These are phyloP conservation scores for Cricetomys ansorgei DNA, from an alignment of 2,113 vertebrate species.

Conservation along the genomic window DNA sequence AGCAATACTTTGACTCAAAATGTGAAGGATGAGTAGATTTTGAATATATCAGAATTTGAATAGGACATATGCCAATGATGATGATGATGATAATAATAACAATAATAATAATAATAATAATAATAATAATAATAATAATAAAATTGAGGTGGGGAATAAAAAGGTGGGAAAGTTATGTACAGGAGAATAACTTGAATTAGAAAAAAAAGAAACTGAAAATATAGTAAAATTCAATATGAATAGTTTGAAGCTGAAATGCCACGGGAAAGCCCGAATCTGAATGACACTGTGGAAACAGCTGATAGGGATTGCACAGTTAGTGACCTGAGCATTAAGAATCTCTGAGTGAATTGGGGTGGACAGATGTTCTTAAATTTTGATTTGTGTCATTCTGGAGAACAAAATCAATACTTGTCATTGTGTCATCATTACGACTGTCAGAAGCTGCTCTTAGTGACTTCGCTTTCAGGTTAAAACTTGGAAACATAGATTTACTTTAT, in stretches of 20 bases:
- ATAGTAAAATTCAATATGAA: neutral
- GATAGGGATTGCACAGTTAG: neutral
- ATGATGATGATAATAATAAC: neutral
- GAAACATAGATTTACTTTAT: slow-evolving; percentile 26
- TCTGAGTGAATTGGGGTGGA: neutral
- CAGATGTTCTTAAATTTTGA: neutral
- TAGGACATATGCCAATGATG: neutral
- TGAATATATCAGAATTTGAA: neutral
- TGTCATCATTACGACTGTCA: neutral
- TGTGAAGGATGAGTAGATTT: neutral
- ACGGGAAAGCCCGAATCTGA: neutral
- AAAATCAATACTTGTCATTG: neutral
- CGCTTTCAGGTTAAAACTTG: slow-evolving; percentile 3
- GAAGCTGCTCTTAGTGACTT: neutral
- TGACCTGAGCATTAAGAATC: neutral
- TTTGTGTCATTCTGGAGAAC: neutral
- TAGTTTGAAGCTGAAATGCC: neutral
- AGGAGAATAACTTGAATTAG: neutral
- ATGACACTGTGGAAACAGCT: neutral
- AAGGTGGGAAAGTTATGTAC: neutral
- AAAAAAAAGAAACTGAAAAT: neutral
- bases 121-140: neutral
- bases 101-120: neutral
- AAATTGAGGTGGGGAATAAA: neutral
- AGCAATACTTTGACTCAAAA: neutral